Evolutionary conservation across 2,888 invertebrate genomes (phyloP).

Genomic region (Cryptus viduatorius): DNA sequence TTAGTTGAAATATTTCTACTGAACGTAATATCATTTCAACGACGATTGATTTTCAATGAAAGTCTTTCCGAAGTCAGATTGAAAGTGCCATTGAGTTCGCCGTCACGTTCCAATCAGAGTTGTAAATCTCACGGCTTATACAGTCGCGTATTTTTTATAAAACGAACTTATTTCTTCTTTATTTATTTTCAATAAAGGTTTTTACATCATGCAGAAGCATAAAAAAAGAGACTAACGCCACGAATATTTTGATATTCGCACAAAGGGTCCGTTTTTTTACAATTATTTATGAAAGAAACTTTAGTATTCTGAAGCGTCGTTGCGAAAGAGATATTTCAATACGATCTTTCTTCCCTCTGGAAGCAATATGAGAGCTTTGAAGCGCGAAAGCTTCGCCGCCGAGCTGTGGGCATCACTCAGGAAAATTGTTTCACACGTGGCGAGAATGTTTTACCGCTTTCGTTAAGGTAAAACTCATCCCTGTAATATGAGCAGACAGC

Average conservation of each 20-base stretch:
- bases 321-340: too few species aligned
- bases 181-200: constrained; percentile 26
- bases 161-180: constrained; percentile 1
- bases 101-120: not conserved
- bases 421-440: too few species aligned
- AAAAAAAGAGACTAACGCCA: constrained; percentile 13
- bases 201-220: constrained; percentile 1
- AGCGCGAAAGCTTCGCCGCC: too few species aligned
- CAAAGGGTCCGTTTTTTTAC: too few species aligned
- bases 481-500: too few species aligned
- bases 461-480: too few species aligned
- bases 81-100: not conserved
- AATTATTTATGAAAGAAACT: too few species aligned
- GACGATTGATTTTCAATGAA: not conserved
- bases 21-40: not conserved
- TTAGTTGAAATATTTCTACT: not conserved
- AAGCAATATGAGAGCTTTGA: too few species aligned
- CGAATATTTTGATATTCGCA: not conserved
- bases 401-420: too few species aligned
- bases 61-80: not conserved
- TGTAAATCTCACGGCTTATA: not conserved
- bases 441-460: too few species aligned
- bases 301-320: too few species aligned
- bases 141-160: not conserved
- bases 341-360: too few species aligned